Evolutionary conservation across 2,797 vertebrate genomes (phyloP), one percentile per base, ranked within the genome.

Genomic region (Novumbra hubbsi): DNA sequence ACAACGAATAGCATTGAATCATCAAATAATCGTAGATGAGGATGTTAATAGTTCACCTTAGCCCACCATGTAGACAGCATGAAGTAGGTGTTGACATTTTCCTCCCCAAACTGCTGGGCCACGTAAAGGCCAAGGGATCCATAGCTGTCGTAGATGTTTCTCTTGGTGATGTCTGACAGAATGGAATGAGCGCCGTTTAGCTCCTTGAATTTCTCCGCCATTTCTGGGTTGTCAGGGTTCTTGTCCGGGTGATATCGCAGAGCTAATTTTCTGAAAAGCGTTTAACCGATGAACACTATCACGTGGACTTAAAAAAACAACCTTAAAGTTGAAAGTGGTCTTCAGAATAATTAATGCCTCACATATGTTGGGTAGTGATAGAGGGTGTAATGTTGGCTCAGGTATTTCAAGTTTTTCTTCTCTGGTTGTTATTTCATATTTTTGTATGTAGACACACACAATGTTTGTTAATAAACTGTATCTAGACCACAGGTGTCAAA

Each of bases 51-150:
- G 57, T 91, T 89, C 83, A 98, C 96, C 96, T 97, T 97, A 86
- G 96, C 96, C 96, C 96, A 97, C 95, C 96, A 96, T 80, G 95
- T 98, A 79, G 96, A 96, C 70, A 98, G 89, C 94, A 96, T 95
- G 88, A 98, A 98, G 88, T 98, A 98, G 0, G 95, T 93, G 87
- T 96, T 96, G 86, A 98, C 96, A 2, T 98, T 96, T 86, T 97
- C 96, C 73, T 97, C 96, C 79, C 96, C 96, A 68, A 97, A 97
- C 80, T 97, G 96, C 84, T 97, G 95, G 0, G 96, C 96, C 69
- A 98, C 95, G 0, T 98, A 98, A 45, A 98, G 94, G 2, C 96
- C 96, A 75, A 98, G 84, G 0, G 96, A 97, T 3, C 96, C 96
- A 0, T 98, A 97, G 2, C 95, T 94, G 88, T 98, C 95, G 16